Percentiles rank a stretch among this genome's conserved stretches.
Conservation (phyloP, 2,797 vertebrate genomes). For the Characodon lateralis region DNA sequence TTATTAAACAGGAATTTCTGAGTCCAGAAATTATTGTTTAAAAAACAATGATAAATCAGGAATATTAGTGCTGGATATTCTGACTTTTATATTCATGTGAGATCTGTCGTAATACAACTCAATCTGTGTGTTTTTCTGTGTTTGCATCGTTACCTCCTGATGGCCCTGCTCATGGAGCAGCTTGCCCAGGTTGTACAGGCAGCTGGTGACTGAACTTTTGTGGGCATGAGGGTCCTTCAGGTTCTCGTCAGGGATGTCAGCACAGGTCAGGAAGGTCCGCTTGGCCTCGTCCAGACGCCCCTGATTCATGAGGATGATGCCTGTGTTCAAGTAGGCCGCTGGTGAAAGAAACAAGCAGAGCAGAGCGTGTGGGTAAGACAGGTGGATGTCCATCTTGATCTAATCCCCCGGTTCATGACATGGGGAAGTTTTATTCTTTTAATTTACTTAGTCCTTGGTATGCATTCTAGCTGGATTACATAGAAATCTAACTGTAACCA, state of each 20-base stretch:
- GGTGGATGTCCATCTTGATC: background rate
- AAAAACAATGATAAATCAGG: background rate
- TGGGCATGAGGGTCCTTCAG: slow-evolving; percentile 98
- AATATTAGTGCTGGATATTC: background rate
- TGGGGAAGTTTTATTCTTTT: background rate
- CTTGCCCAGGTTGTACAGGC: slow-evolving; percentile 98
- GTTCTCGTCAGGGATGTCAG: slow-evolving; percentile 98
- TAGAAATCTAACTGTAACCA: background rate
- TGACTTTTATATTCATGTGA: background rate
- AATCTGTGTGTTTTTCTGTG: background rate
- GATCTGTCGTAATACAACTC: background rate
- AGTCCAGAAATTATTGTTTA: background rate
- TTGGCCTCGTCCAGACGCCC: slow-evolving; percentile 93
- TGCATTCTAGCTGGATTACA: background rate
- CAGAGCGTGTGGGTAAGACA: background rate
- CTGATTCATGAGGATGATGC: slow-evolving; percentile 98
- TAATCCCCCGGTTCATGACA: background rate
- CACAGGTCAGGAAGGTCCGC: slow-evolving; percentile 93
- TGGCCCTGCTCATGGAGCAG: slow-evolving; percentile 95
- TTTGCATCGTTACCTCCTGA: slow-evolving; percentile 86
- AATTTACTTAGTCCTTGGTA: background rate
- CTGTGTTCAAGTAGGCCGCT: slow-evolving; percentile 99
- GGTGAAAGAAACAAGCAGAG: slow-evolving; percentile 12
- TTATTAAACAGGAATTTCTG: background rate
- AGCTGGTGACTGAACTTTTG: slow-evolving; percentile 98